Conservation (phyloP, 1,140 invertebrate genomes). For the Mercenaria mercenaria region DNA sequence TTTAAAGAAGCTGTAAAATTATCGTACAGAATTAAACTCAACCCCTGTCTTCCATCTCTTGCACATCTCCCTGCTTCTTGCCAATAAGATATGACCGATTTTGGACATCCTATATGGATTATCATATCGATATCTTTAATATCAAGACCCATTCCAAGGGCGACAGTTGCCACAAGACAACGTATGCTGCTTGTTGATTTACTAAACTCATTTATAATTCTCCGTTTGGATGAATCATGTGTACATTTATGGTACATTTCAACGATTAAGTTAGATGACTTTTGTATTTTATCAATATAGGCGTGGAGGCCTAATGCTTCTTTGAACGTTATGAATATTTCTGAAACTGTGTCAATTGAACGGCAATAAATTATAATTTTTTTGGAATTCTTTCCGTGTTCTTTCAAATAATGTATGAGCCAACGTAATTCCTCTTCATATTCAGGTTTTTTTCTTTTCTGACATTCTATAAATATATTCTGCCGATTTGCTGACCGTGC, state of each 20-base stretch:
- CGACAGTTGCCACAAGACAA: conserved; percentile 39
- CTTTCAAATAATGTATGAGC: conserved; percentile 21
- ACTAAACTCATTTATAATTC: conserved; percentile 26
- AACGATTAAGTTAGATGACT: background rate
- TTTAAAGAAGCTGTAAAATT: conserved; percentile 24
- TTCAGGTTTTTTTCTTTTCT: background rate
- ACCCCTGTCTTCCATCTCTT: conserved; percentile 23
- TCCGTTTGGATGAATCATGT: conserved; percentile 20
- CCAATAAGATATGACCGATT: conserved; percentile 49
- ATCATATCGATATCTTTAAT: conserved; percentile 47
- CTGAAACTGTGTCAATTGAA: conserved; percentile 5
- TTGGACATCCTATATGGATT: conserved; percentile 6
- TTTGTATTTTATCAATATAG: background rate
- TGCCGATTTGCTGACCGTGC: background rate
- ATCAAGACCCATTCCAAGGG: conserved; percentile 34
- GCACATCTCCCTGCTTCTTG: conserved; percentile 48
- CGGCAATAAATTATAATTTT: conserved; percentile 41
- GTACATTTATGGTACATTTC: conserved; percentile 60
- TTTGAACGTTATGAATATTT: background rate
- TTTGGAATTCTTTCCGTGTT: background rate
- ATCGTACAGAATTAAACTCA: conserved; percentile 26
- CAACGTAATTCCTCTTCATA: background rate
- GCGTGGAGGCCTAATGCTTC: background rate
- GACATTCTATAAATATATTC: conserved; percentile 18
- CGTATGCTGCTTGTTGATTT: background rate